These are phyloP conservation scores for Remorina albescens DNA, from an alignment of 2,797 vertebrate genomes.

Conservation along the genomic window DNA sequence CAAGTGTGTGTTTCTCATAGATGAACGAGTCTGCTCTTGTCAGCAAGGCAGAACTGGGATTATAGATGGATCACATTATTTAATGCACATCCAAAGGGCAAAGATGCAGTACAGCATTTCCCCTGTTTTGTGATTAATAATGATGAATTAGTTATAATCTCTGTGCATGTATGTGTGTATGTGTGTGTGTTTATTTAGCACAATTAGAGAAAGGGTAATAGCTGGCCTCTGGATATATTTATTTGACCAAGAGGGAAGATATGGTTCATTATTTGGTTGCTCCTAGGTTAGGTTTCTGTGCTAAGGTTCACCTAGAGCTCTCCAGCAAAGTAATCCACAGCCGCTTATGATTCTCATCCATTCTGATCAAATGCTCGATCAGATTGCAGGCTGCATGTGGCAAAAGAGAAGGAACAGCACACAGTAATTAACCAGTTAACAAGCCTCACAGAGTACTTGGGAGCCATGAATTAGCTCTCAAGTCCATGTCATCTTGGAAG, in stretches of 20 bases:
- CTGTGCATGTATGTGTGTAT: background rate
- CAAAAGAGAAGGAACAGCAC: slow-evolving; percentile 7
- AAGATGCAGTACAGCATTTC: slow-evolving; percentile 8
- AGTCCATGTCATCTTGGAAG: too few relatives aligned
- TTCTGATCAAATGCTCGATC: background rate
- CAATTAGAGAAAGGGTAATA: slow-evolving; percentile 10
- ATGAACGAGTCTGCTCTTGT: slow-evolving; percentile 15
- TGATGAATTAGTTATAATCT: slow-evolving; percentile 31
- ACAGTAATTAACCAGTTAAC: background rate
- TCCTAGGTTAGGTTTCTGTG: background rate
- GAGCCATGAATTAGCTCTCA: too few relatives aligned
- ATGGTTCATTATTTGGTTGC: slow-evolving; percentile 25
- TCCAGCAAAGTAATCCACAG: slow-evolving; percentile 3
- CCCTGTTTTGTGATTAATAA: slow-evolving; percentile 4
- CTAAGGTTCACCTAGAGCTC: background rate
- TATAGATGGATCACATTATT: slow-evolving; percentile 60
- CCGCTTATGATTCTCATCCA: background rate
- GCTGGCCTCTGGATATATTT: slow-evolving; percentile 37
- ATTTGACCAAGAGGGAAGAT: slow-evolving; percentile 32
- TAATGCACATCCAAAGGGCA: slow-evolving; percentile 29
- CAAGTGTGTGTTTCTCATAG: background rate
- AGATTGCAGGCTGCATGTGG: background rate
- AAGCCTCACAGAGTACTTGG: too few relatives aligned
- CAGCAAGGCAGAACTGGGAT: slow-evolving; percentile 33
- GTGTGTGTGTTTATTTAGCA: slow-evolving; percentile 4